phyloP scores from a whole-genome alignment of 2,113 vertebrate species.

The Pygoscelis antarcticus region DNA sequence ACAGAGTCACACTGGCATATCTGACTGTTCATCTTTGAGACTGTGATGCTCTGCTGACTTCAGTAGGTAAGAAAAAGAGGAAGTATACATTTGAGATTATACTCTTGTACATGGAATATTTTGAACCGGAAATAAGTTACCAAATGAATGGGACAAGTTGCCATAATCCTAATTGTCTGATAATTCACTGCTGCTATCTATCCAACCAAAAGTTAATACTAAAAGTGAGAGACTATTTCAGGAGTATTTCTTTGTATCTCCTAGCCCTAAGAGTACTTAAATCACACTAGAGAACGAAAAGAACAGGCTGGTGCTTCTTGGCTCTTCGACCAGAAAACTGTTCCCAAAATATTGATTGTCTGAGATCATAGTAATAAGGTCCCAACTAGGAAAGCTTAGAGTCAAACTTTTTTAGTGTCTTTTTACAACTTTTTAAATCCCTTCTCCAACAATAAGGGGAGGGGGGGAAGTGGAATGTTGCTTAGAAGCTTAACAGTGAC shows the following conservation, averaged over 20 bases:
- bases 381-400: neutral
- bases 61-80: neutral
- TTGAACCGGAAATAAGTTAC: neutral
- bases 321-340: neutral
- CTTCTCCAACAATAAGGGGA: neutral
- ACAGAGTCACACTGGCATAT: neutral
- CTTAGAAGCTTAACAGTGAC: neutral
- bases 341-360: neutral
- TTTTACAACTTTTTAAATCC: neutral
- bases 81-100: neutral
- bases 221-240: neutral
- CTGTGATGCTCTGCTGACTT: neutral
- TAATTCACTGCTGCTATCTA: neutral
- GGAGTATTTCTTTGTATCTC: neutral
- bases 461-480: fast-evolving
- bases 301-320: neutral
- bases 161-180: neutral
- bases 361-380: neutral
- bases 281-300: neutral
- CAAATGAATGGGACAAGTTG: neutral
- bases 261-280: neutral
- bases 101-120: neutral
- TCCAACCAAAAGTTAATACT: neutral
- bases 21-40: neutral
- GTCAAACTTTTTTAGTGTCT: neutral